Percentiles rank a stretch among this genome's conserved stretches.
These are phyloP conservation scores for Homalodisca vitripennis DNA, from an alignment of 1,140 invertebrate species.

Conservation along the genomic window DNA sequence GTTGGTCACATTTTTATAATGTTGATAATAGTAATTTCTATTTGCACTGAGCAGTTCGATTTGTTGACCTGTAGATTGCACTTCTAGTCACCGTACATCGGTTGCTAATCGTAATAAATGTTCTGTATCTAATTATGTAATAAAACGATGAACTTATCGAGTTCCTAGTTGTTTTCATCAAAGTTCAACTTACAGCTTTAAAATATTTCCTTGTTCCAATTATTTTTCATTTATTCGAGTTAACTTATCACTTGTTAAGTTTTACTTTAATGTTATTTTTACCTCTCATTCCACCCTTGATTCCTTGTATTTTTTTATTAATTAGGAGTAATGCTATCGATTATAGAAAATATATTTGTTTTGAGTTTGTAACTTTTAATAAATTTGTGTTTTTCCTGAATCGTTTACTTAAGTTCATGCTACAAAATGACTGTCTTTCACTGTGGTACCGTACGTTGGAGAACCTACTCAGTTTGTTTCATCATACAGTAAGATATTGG, in stretches of 20 bases:
- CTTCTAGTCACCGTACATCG: conserved; percentile 7
- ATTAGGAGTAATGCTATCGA: neutral
- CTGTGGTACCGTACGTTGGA: too few relatives aligned
- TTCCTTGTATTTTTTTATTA: conserved; percentile 1
- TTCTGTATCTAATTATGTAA: conserved; percentile 9
- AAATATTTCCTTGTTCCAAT: neutral
- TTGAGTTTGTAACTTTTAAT: neutral
- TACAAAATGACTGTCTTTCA: conserved; percentile 5
- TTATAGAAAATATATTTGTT: neutral
- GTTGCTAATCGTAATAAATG: neutral
- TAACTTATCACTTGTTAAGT: neutral
- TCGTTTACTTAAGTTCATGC: neutral
- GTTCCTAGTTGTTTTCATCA: conserved; percentile 10
- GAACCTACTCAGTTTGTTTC: too few relatives aligned
- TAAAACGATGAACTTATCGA: neutral
- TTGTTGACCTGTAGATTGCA: neutral
- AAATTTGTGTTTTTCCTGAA: conserved; percentile 3
- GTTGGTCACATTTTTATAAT: conserved; percentile 11
- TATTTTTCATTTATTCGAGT: neutral
- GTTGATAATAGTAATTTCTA: conserved; percentile 1
- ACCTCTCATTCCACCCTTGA: conserved; percentile 5
- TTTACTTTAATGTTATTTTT: neutral
- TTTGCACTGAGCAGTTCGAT: neutral
- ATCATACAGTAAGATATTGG: too few relatives aligned
- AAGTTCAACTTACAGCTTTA: neutral